Evolutionary conservation across 1,140 invertebrate genomes (phyloP), one percentile per base, ranked within the genome.

Genomic region (Oscheius sp.): DNA sequence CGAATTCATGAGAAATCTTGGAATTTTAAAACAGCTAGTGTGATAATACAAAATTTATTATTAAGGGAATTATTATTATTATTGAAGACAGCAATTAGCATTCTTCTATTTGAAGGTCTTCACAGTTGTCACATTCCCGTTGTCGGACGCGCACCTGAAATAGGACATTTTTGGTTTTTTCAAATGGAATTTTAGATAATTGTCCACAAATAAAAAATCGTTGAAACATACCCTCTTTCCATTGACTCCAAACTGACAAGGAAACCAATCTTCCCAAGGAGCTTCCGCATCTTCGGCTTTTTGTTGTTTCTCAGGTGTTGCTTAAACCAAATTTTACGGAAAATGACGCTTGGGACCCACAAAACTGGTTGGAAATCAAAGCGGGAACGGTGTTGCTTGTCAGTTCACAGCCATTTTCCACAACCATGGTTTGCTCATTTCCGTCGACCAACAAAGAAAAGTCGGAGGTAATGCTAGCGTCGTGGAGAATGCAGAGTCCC

Each of bases 391-490:
- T 23, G 3, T n/a, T 55, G 3, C n/a, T 46, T 0, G 69, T 23
- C 13, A 71, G 10, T n/a, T 71, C 59, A n/a, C 69, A 71, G 1
- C 69, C 69, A 18, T 71, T 71, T 20, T 64, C 69, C 46, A 71
- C 58, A 3, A 71, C 69, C 28, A 71, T 35, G 1, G 69, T 71
- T 10, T 71, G 34, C 13, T 58, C 69, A 42, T 35, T 63, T 32
- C 69, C 69, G 26, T 71, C 59, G 3, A 31, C 23, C 7, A 71
- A 46, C 13, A 58, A 29, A 3, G 59, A 52, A 4, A 29, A 20
- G 18, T 71, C 69, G 1, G 23, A 20, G 3, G 59, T 29, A n/a
- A 58, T 55, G 3, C 32, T 28, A 1, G 58, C 42, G 3, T 42
- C 45, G 29, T 71, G 69, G 28, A 71, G 42, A 18, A 71, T 36